Percentiles rank a stretch among this genome's conserved stretches.
These are phyloP conservation scores for Tapirus terrestris DNA, from an alignment of 2,113 vertebrate genomes.

Conservation along the genomic window DNA sequence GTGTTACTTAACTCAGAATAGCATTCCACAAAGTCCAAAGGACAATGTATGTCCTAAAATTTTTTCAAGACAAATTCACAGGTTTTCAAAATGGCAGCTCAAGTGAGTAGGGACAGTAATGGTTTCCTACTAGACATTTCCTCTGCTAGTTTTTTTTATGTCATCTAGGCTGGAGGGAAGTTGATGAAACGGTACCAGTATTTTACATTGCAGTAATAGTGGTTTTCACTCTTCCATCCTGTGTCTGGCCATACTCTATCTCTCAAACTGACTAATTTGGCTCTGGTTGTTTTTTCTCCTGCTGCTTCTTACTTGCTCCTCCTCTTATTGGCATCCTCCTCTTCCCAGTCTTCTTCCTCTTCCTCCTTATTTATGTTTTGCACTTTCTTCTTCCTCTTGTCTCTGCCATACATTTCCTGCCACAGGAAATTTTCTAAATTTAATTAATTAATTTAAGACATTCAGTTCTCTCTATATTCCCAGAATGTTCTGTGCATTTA, in stretches of 20 bases:
- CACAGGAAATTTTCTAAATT: background rate
- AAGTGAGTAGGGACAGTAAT: background rate
- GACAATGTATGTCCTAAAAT: background rate
- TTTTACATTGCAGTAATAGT: background rate
- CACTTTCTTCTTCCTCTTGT: background rate
- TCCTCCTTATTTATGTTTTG: background rate
- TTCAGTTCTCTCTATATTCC: background rate
- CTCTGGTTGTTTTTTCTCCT: background rate
- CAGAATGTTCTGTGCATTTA: background rate
- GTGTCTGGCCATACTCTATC: background rate
- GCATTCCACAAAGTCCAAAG: background rate
- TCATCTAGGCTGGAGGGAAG: background rate
- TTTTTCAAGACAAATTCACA: background rate
- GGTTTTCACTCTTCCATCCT: background rate
- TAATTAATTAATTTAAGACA: background rate
- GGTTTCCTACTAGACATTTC: background rate
- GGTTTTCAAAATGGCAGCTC: background rate
- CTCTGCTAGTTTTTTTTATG: background rate
- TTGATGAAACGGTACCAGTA: background rate
- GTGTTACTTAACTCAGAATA: background rate
- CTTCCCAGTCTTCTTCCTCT: background rate
- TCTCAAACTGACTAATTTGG: background rate
- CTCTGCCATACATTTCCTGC: background rate
- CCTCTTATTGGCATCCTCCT: background rate
- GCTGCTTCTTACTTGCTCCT: background rate